Evolutionary conservation across 2,797 vertebrate species (phyloP), one percentile per base, ranked within the genome.

Genomic region (Mormyrops boulengeri): DNA sequence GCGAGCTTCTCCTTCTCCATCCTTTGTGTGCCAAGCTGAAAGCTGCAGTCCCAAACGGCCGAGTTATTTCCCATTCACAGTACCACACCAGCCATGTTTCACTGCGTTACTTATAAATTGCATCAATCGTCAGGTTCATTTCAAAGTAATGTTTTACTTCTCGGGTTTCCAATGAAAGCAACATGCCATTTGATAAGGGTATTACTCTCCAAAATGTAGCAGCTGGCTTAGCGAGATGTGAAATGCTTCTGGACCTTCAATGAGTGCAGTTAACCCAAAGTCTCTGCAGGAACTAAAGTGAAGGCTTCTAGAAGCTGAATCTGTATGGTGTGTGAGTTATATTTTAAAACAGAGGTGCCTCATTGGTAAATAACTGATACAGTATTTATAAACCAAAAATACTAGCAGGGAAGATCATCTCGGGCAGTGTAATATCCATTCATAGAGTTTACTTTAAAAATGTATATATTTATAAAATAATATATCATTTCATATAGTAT

Each of bases 51-150:
- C 77, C n/a, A 44, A n/a, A 47, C 2, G 14, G 77, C 77, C 44
- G 17, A 82, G n/a, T 8, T 49, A 44, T 84, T 84, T 84, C 41
- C 30, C 17, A n/a, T 84, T n/a, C 17, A 11, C 80, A 49, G 41
- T 26, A 49, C 3, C 80, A 84, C 44, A 6, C n/a, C 11, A 26
- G 38, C 38, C 44, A 2, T n/a, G 17, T 84, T 84, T 49, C 41
- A 8, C 44, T 9, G 41, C 44, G 26, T 73, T 73, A 73, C 30
- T 84, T 44, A 84, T 49, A 84, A 84, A 34, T 49, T 84, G 38
- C 80, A 84, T 84, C 80, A 84, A 84, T 49, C 9, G 44, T 49
- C 80, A 84, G 80, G 19, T 84, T 84, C 17, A 84, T 44, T 84
- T 44, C 44, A 22, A 84, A 49, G 44, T 49, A 26, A 2, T 84